A percentile compares a stretch with the other conserved stretches of the same genome.
These are phyloP conservation scores for Oxyscelio sp. DNA, from an alignment of 2,888 invertebrate genomes.

Conservation along the genomic window DNA sequence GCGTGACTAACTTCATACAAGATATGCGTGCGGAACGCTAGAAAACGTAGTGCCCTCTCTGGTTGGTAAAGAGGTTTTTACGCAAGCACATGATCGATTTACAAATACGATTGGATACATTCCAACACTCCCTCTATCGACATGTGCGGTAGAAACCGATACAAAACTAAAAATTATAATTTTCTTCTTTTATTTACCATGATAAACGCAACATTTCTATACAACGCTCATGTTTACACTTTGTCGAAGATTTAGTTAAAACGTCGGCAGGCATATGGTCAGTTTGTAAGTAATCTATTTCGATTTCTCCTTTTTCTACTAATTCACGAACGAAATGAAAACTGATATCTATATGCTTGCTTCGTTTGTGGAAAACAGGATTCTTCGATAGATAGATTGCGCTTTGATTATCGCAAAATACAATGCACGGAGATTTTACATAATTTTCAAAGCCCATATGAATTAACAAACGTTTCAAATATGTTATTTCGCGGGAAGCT, in stretches of 20 bases:
- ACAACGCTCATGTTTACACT: conserved; percentile 32
- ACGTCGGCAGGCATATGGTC: conserved; percentile 7
- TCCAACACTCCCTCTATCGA: conserved; percentile 31
- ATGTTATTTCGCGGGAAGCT: conserved; percentile 36
- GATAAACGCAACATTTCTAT: conserved; percentile 2
- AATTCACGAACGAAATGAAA: conserved; percentile 27
- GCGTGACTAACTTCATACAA: too few relatives aligned
- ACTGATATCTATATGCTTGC: conserved; percentile 33
- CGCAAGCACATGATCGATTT: background rate
- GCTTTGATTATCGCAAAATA: conserved; percentile 49
- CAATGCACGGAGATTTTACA: conserved; percentile 18
- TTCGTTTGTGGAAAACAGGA: conserved; percentile 24
- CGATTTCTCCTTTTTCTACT: conserved; percentile 5
- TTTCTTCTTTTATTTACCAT: background rate
- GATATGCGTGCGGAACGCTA: too few relatives aligned
- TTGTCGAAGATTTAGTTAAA: conserved; percentile 23
- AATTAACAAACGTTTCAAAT: conserved; percentile 26
- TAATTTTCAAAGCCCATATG: conserved; percentile 56
- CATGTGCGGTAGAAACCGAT: background rate
- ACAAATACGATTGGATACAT: too few relatives aligned
- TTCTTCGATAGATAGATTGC: conserved; percentile 23
- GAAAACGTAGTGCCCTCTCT: too few relatives aligned
- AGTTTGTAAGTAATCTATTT: conserved; percentile 18
- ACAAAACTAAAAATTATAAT: background rate
- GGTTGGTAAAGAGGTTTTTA: too few relatives aligned